These are phyloP conservation scores for Eumacrocentrus americanus DNA, from an alignment of 2,888 invertebrate genomes.

Conservation along the genomic window DNA sequence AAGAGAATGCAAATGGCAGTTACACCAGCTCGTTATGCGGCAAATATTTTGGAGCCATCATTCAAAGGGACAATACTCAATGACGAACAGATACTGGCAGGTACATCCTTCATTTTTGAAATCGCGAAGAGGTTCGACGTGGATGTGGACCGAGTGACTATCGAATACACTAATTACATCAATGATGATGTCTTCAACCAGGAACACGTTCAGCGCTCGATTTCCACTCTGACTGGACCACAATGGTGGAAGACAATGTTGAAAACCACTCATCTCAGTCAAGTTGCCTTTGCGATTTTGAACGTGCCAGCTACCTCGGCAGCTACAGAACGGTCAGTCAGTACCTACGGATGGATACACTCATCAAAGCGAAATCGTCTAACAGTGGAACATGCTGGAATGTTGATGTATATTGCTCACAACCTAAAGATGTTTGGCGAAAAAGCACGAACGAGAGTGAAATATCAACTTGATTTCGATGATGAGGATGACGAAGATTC, in stretches of 20 bases:
- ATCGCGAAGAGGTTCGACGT: background rate
- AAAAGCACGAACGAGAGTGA: too few species aligned
- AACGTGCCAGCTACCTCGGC: background rate
- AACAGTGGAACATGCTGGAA: background rate
- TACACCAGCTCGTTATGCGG: background rate
- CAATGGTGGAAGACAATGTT: background rate
- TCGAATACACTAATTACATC: background rate
- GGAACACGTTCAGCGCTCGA: background rate
- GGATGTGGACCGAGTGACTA: background rate
- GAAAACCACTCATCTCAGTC: background rate
- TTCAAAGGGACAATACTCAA: background rate
- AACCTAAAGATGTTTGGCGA: too few species aligned
- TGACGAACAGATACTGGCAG: background rate
- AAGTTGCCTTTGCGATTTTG: background rate
- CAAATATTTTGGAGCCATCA: constrained; percentile 11
- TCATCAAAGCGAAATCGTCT: background rate
- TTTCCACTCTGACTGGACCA: background rate
- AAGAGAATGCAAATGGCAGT: constrained; percentile 2
- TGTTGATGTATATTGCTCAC: background rate
- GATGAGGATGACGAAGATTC: too few species aligned
- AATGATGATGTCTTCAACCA: background rate
- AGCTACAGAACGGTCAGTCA: background rate
- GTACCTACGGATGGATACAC: background rate
- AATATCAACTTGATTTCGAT: too few species aligned
- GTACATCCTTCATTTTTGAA: background rate